phyloP scores from a whole-genome alignment of 1,140 invertebrate genomes.

The Zeugodacus cucurbitae region DNA sequence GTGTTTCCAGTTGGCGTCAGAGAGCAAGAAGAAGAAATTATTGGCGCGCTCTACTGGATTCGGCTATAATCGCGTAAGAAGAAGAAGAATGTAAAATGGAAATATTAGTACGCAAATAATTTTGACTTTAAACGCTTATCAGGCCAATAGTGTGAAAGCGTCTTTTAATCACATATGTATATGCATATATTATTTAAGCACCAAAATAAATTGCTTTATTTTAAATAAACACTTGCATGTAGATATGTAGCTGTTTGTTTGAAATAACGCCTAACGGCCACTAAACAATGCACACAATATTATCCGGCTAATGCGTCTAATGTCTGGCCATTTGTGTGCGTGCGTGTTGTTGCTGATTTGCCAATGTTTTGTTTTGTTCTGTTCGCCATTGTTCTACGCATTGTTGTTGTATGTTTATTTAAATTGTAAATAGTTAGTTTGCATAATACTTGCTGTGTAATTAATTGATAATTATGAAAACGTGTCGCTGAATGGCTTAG shows the following conservation, averaged over 20 bases:
- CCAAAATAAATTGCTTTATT: too few species aligned
- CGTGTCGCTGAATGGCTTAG: neutral
- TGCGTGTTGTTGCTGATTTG: neutral
- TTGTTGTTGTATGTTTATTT: neutral
- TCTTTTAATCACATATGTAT: too few species aligned
- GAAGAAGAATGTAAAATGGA: too few species aligned
- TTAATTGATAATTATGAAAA: slow-evolving; percentile 40
- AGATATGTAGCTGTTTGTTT: neutral
- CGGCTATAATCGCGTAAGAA: too few species aligned
- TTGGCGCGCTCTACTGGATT: too few species aligned
- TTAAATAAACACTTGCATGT: neutral
- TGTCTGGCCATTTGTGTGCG: neutral
- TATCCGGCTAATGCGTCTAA: neutral
- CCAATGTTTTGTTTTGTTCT: neutral
- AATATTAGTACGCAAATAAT: too few species aligned
- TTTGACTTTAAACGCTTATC: too few species aligned
- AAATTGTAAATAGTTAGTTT: slow-evolving; percentile 25
- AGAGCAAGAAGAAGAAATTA: too few species aligned
- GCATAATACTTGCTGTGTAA: slow-evolving; percentile 32
- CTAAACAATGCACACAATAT: slow-evolving; percentile 1
- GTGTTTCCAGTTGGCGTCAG: too few species aligned
- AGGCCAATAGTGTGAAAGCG: too few species aligned
- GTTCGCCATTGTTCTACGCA: neutral
- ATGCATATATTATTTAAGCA: too few species aligned
- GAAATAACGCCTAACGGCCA: neutral